Percentiles rank a stretch among this genome's conserved stretches.
Evolutionary conservation across 2,113 vertebrate genomes (phyloP).

Genomic region (Corydoras maculifer): DNA sequence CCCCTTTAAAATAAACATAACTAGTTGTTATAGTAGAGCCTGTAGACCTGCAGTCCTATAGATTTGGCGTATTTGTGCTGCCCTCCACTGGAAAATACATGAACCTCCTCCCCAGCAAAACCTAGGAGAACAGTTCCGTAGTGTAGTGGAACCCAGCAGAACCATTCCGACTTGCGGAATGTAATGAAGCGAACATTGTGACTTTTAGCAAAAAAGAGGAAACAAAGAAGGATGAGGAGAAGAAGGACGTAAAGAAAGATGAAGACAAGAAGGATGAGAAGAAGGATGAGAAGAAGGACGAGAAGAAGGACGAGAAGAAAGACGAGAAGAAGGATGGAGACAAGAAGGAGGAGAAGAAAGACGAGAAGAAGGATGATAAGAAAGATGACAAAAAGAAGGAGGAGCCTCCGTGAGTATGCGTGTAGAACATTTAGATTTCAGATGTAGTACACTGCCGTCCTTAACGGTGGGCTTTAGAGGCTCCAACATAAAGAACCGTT

Average conservation of each 20-base stretch:
- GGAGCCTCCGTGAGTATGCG: conserved; percentile 61
- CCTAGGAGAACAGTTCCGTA: conserved; percentile 17
- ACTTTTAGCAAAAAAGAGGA: conserved; percentile 79
- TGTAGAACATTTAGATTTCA: no score
- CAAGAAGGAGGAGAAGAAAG: conserved; percentile 63
- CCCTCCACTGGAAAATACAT: conserved; percentile 50
- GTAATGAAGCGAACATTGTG: conserved; percentile 35
- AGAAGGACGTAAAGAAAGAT: conserved; percentile 72
- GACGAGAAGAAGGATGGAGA: conserved; percentile 66
- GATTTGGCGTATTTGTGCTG: background rate
- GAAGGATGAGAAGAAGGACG: conserved; percentile 57
- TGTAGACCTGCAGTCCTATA: background rate
- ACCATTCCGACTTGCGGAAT: background rate
- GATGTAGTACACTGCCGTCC: no score
- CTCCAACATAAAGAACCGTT: no score
- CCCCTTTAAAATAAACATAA: no score
- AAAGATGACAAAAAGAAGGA: conserved; percentile 74
- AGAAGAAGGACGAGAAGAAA: conserved; percentile 65
- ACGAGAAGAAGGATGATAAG: conserved; percentile 59
- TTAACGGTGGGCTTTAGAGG: no score
- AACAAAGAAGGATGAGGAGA: conserved; percentile 71
- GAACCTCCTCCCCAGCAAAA: conserved; percentile 3
- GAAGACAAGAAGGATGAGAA: conserved; percentile 51
- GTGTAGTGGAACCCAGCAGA: conserved; percentile 13
- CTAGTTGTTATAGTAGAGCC: background rate